Evolutionary conservation across 2,888 invertebrate genomes (phyloP), one percentile per base, ranked within the genome.

Genomic region (Cordylochernes scorpioides): DNA sequence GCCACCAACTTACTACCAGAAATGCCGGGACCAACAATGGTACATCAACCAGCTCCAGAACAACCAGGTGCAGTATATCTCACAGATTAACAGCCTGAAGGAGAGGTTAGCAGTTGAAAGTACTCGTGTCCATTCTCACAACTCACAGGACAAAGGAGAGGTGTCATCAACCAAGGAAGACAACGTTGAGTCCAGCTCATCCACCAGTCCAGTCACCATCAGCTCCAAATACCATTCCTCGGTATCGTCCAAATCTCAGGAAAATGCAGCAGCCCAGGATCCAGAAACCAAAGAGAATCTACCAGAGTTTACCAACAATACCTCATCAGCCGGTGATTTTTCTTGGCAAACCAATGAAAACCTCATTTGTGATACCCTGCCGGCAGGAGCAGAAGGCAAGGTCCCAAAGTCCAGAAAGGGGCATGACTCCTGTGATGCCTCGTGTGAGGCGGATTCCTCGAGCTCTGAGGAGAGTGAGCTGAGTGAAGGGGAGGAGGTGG

Each of bases 11-110:
- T 86, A 78, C 57, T 82, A 73, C 54, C 84, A 86, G 53, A 71
- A 78, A 31, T 80, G 80, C 50, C 65, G 82, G 38, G 86, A 86
- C 55, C 80, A 80, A 49, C 75, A 80, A 51, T 78, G 77, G 75
- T 77, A 74, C 51, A 80, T 82, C 41, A 69, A 68, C 49, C 78
- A 80, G 51, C 57, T 84, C 35, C 64, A 75, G 42, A 65, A 68
- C 8, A 63, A 71, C 44, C 77, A 78, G 52, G 67, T 68, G 46
- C 74, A 77, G 47, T 69, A 74, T 45, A 59, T 70, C 16, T 61
- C 68, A 28, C 77, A 78, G 52, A 70, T 78, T 32, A 73, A 71
- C 53, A 73, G 74, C 56, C 61, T 78, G 34, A 77, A 77, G 56
- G 74, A 77, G 46, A 51, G 49, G 38, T 24, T 41, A 29, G 41